Evolutionary conservation across 2,888 invertebrate species (phyloP).

Genomic region (Drosophila parthenogenetica): DNA sequence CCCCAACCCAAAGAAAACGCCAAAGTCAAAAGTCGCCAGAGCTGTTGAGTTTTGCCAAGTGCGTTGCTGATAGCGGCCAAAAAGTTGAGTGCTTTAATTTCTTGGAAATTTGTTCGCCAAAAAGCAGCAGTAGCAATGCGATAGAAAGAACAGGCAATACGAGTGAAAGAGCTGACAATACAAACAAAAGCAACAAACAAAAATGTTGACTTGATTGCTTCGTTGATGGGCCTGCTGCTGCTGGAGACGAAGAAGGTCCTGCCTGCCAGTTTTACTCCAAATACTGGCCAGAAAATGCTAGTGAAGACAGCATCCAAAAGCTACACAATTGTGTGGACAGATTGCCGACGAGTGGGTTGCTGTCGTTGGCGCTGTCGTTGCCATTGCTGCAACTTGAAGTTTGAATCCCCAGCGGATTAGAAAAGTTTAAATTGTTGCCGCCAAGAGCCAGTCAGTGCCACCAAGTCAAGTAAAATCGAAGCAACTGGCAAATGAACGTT

Average conservation of each 20-base stretch:
- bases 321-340: slow-evolving; percentile 74
- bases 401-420: slow-evolving; percentile 81
- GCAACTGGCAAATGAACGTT: slow-evolving; percentile 71
- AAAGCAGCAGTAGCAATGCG: slow-evolving; percentile 16
- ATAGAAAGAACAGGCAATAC: slow-evolving; percentile 3
- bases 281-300: slow-evolving; percentile 24
- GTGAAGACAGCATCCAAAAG: slow-evolving; percentile 39
- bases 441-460: slow-evolving; percentile 44
- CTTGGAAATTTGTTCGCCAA: slow-evolving; percentile 76
- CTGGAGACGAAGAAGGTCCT: slow-evolving; percentile 5
- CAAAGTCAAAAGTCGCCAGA: slow-evolving; percentile 67
- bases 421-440: slow-evolving; percentile 81
- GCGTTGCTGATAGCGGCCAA: slow-evolving; percentile 75
- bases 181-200: slow-evolving; percentile 77
- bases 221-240: slow-evolving; percentile 61
- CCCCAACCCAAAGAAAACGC: slow-evolving; percentile 38
- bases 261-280: slow-evolving; percentile 3
- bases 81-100: slow-evolving; percentile 79
- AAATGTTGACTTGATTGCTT: slow-evolving; percentile 79
- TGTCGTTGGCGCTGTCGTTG: slow-evolving; percentile 44
- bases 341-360: slow-evolving; percentile 68
- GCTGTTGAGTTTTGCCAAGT: slow-evolving; percentile 72
- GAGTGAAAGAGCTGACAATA: slow-evolving; percentile 30
- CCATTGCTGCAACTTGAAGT: slow-evolving; percentile 69
- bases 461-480: slow-evolving; percentile 68